phyloP scores from a whole-genome alignment of 2,888 invertebrate species.

The Norana najaformis region DNA sequence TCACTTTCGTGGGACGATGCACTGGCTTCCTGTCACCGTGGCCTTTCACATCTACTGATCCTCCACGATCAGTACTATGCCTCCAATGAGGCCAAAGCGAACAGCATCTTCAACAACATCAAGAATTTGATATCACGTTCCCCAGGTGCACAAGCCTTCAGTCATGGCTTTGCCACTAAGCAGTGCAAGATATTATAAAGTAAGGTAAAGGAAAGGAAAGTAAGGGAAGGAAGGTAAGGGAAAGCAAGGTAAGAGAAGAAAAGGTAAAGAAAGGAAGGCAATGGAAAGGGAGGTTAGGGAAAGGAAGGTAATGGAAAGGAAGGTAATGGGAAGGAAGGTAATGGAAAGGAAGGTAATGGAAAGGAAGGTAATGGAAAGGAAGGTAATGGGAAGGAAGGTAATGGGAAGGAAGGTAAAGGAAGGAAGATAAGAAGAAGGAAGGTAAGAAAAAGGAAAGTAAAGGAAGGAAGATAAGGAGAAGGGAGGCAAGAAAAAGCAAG shows the following conservation, averaged over 20 bases:
- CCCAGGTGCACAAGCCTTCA: not conserved
- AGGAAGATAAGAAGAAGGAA: not conserved
- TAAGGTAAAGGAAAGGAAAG: not conserved
- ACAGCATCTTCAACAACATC: not conserved
- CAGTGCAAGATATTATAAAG: too few relatives aligned
- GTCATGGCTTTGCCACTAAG: not conserved
- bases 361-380: too few relatives aligned
- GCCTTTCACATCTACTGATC: slow-evolving; percentile 1
- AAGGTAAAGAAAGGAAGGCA: too few relatives aligned
- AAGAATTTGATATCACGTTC: not conserved
- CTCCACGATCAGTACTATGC: not conserved
- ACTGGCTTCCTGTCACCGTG: not conserved
- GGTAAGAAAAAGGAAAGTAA: not conserved
- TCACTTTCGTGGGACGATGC: not conserved
- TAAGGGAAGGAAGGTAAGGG: not conserved
- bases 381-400: not conserved
- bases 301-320: not conserved
- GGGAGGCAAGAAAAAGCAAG: too few relatives aligned
- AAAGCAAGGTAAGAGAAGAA: not conserved
- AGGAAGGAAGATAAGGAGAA: too few relatives aligned
- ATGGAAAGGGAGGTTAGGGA: not conserved
- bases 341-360: too few relatives aligned
- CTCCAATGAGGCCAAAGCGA: not conserved
- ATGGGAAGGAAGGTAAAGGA: not conserved
- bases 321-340: too few relatives aligned